A percentile compares a stretch with the other conserved stretches of the same genome.
Evolutionary conservation across 2,888 invertebrate genomes (phyloP).

Genomic region (Caenorhabditis becei): DNA sequence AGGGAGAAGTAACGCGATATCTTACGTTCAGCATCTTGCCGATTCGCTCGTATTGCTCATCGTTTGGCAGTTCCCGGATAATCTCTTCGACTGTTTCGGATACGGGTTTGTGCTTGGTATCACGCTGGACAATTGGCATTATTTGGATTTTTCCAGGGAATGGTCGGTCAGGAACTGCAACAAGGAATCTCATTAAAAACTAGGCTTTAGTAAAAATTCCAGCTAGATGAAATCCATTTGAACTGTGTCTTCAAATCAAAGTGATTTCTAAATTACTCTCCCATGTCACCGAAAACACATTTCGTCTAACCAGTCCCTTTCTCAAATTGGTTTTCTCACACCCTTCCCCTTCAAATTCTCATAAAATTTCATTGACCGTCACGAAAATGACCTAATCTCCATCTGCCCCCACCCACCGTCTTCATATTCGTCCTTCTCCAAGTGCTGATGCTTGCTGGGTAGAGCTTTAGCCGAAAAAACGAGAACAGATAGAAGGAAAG

Average conservation of each 20-base stretch:
- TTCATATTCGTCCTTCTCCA: slow-evolving; percentile 51
- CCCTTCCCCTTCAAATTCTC: neutral
- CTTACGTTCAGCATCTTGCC: slow-evolving; percentile 62
- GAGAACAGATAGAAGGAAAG: slow-evolving; percentile 21
- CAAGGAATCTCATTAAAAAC: too few species aligned
- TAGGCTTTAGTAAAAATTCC: too few species aligned
- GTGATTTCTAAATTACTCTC: too few species aligned
- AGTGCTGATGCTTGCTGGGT: slow-evolving; percentile 23
- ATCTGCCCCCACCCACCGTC: slow-evolving; percentile 28
- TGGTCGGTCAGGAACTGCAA: slow-evolving; percentile 51
- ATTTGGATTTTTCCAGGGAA: slow-evolving; percentile 57
- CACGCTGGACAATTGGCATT: slow-evolving; percentile 61
- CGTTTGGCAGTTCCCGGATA: slow-evolving; percentile 58
- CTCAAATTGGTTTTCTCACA: neutral
- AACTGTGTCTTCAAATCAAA: too few species aligned
- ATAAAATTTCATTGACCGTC: neutral
- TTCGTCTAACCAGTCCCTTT: neutral
- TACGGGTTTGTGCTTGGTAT: slow-evolving; percentile 50
- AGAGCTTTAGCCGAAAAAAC: slow-evolving; percentile 11
- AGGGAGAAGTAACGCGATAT: slow-evolving; percentile 24
- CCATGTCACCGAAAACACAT: neutral
- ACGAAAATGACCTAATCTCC: neutral
- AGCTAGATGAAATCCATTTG: too few species aligned
- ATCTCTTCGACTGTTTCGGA: slow-evolving; percentile 54
- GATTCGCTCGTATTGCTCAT: slow-evolving; percentile 56